Evolutionary conservation across 2,113 vertebrate species (phyloP).

Genomic region (Coryphaenoides rupestris): DNA sequence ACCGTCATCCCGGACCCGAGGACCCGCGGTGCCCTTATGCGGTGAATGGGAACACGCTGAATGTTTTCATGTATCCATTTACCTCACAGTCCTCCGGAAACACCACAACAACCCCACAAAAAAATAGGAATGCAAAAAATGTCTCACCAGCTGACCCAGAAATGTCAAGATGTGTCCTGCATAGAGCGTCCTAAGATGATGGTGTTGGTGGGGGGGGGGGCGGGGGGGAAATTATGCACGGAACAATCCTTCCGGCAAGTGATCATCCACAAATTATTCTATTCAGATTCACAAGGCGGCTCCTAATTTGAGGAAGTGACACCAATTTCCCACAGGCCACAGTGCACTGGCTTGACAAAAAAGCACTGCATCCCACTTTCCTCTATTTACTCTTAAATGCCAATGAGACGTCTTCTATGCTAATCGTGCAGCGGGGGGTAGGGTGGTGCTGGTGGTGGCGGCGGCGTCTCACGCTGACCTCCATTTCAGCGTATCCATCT

Average conservation of each 20-base stretch:
- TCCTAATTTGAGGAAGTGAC: slow-evolving; percentile 71
- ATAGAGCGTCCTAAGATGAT: slow-evolving; percentile 38
- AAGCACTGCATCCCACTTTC: slow-evolving; percentile 9
- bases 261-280: slow-evolving; percentile 71
- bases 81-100: slow-evolving; percentile 34
- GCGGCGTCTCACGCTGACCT: neutral
- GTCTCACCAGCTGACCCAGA: slow-evolving; percentile 60
- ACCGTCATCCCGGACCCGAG: slow-evolving; percentile 19
- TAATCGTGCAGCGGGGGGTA: slow-evolving; percentile 33
- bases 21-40: slow-evolving; percentile 35
- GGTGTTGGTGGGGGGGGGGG: neutral
- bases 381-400: slow-evolving; percentile 67
- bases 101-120: slow-evolving; percentile 30
- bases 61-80: slow-evolving; percentile 56
- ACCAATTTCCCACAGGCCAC: slow-evolving; percentile 70
- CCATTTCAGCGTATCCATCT: slow-evolving; percentile 3
- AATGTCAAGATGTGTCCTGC: slow-evolving; percentile 57
- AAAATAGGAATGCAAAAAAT: slow-evolving; percentile 4
- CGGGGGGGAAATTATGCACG: slow-evolving; percentile 55
- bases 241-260: slow-evolving; percentile 64
- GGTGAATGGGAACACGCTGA: slow-evolving; percentile 44
- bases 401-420: slow-evolving; percentile 35
- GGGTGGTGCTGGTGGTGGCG: slow-evolving; percentile 22
- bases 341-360: slow-evolving; percentile 13
- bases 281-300: slow-evolving; percentile 66